Conservation (phyloP, 2,113 vertebrate genomes). For the Neopipo cinnamomea region DNA sequence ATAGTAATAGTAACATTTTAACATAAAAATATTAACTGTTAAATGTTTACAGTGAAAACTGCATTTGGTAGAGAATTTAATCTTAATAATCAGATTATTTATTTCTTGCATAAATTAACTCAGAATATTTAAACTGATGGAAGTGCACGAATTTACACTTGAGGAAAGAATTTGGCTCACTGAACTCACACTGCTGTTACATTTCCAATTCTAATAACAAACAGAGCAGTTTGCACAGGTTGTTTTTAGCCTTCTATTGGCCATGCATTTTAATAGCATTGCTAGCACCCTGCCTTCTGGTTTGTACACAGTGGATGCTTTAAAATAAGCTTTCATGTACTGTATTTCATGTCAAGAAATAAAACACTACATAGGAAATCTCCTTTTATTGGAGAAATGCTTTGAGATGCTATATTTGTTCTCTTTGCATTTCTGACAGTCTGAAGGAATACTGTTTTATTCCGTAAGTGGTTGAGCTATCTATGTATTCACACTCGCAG, state of each 20-base stretch:
- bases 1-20: neutral
- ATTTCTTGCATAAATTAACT: neutral
- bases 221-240: neutral
- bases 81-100: neutral
- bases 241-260: neutral
- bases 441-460: neutral
- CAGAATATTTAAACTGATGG: neutral
- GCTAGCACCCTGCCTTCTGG: neutral
- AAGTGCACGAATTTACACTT: neutral
- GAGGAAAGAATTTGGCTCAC: neutral
- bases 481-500: neutral
- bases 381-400: neutral
- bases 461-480: neutral
- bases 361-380: neutral
- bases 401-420: neutral
- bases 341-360: neutral
- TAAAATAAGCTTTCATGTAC: neutral
- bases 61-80: neutral
- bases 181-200: neutral
- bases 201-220: neutral
- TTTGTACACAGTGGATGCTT: neutral
- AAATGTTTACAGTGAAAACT: neutral
- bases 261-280: neutral
- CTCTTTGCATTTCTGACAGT: neutral
- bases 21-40: neutral